phyloP scores from a whole-genome alignment of 2,888 invertebrate genomes.

The Galerucella pusilla region DNA sequence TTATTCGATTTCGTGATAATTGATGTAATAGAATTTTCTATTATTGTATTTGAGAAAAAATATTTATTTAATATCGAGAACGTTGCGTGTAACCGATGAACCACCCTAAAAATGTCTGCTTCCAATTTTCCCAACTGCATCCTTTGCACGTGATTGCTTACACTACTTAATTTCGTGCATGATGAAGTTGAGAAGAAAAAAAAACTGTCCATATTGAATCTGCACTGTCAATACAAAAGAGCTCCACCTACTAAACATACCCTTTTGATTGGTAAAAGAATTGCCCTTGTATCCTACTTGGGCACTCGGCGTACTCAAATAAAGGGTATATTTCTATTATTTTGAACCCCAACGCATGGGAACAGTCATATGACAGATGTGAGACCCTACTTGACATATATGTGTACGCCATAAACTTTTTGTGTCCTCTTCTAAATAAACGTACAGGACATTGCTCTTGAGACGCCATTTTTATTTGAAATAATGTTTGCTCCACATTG shows the following conservation, averaged over 20 bases:
- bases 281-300: constrained; percentile 52
- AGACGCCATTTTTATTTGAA: constrained; percentile 49
- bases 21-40: no score
- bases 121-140: constrained; percentile 9
- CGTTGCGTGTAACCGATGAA: not conserved
- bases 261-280: constrained; percentile 57
- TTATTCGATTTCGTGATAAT: no score
- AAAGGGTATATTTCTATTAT: constrained; percentile 57
- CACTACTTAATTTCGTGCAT: constrained; percentile 29
- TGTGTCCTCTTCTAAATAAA: constrained; percentile 50
- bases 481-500: constrained; percentile 38
- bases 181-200: constrained; percentile 36
- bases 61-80: not conserved
- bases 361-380: constrained; percentile 58
- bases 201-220: constrained; percentile 42
- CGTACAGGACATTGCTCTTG: constrained; percentile 51
- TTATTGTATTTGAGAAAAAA: no score
- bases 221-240: constrained; percentile 46
- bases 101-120: not conserved
- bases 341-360: constrained; percentile 54
- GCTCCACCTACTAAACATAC: constrained; percentile 56
- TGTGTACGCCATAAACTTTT: constrained; percentile 45
- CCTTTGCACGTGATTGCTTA: constrained; percentile 35
- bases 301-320: constrained; percentile 54
- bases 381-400: constrained; percentile 56